These are phyloP conservation scores for Mohoua ochrocephala DNA, from an alignment of 2,113 vertebrate genomes.

Conservation along the genomic window DNA sequence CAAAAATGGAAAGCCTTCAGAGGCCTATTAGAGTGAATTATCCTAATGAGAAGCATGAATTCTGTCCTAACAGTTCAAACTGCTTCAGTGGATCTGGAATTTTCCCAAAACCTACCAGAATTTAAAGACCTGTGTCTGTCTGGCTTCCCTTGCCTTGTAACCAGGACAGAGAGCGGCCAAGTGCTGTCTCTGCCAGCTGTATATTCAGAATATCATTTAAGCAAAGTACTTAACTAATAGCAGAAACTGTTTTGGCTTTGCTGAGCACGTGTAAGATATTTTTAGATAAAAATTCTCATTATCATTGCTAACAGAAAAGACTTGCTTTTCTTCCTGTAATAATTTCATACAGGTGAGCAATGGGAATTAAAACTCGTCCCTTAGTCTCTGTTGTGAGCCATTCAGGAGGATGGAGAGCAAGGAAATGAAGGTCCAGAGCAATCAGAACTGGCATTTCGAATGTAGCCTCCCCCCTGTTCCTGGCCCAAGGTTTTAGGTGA, in stretches of 20 bases:
- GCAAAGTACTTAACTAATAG: neutral
- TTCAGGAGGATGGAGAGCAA: neutral
- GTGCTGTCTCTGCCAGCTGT: neutral
- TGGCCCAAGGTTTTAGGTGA: neutral
- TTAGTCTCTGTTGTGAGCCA: neutral
- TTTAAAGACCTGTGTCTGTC: neutral
- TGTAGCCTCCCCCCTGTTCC: neutral
- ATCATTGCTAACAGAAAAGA: neutral
- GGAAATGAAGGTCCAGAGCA: neutral
- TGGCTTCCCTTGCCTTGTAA: neutral
- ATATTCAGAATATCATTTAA: neutral
- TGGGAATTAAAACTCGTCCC: neutral
- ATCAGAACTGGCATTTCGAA: neutral
- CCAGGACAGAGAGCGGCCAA: neutral
- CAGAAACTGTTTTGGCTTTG: neutral
- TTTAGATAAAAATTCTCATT: neutral
- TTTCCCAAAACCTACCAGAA: constrained; percentile 14
- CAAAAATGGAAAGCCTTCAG: constrained; percentile 13
- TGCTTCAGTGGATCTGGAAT: constrained; percentile 22
- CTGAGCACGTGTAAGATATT: neutral
- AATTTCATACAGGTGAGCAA: neutral
- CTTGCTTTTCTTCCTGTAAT: neutral
- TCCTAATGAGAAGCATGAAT: constrained; percentile 26
- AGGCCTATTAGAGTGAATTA: constrained; percentile 49
- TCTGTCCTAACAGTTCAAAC: constrained; percentile 30